These are phyloP conservation scores for Leptatherina wallacei DNA, from an alignment of 2,797 vertebrate species.

Conservation along the genomic window DNA sequence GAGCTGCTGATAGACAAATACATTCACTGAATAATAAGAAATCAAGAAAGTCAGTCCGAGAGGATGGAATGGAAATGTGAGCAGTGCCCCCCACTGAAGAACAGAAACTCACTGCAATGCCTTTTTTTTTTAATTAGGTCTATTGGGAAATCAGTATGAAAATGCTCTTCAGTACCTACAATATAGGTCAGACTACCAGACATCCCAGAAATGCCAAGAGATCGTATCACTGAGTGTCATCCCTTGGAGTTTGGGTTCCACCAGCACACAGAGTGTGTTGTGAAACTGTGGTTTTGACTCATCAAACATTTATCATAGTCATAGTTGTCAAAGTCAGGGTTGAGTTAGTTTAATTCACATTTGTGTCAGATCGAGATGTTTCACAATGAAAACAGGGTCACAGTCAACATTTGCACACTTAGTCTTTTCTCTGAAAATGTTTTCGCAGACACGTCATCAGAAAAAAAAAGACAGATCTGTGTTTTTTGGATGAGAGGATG, in stretches of 20 bases:
- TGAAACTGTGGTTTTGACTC: constrained; percentile 25
- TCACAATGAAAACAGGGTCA: neutral
- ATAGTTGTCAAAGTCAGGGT: constrained; percentile 4
- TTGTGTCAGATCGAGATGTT: neutral
- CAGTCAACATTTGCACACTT: neutral
- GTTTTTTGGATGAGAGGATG: neutral
- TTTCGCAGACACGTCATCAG: neutral
- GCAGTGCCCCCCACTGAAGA: constrained; percentile 41
- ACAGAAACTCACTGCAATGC: constrained; percentile 42
- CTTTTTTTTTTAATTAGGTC: constrained; percentile 69
- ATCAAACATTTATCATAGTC: constrained; percentile 32
- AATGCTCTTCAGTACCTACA: constrained; percentile 56
- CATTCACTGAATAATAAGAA: constrained; percentile 49
- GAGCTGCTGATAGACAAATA: constrained; percentile 18
- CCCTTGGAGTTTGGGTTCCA: constrained; percentile 17
- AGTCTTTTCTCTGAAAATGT: neutral
- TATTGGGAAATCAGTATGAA: constrained; percentile 70
- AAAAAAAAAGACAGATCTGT: too few species aligned
- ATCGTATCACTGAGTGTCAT: constrained; percentile 65
- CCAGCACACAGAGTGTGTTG: constrained; percentile 24
- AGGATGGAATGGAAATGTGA: constrained; percentile 52
- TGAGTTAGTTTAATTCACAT: constrained; percentile 17
- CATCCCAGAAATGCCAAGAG: constrained; percentile 50
- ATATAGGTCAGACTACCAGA: constrained; percentile 57
- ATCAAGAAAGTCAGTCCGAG: constrained; percentile 33